phyloP scores from a whole-genome alignment of 37 sponge, comb jelly and placozoan species.

The Eunapius fragilis region DNA sequence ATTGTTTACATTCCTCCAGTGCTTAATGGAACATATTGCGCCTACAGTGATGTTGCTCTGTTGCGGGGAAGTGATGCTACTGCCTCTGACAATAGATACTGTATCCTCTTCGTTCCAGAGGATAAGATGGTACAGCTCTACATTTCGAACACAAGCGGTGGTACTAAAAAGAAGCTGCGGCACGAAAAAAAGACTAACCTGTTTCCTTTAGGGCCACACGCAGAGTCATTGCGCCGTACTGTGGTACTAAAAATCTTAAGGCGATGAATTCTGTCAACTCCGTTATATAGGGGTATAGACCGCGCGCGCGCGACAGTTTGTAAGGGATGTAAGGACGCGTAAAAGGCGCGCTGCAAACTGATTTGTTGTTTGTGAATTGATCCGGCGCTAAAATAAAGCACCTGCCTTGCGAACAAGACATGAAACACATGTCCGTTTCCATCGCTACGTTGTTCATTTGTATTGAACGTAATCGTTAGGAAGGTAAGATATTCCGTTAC shows the following conservation, averaged over 20 bases:
- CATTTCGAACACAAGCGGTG: not conserved
- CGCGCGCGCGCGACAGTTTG: not conserved
- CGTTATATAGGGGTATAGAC: not conserved
- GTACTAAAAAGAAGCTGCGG: not conserved
- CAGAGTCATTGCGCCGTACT: not conserved
- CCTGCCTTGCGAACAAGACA: not conserved
- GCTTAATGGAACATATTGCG: not conserved
- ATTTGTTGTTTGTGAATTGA: not conserved
- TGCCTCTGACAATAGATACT: not conserved
- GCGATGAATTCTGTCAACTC: not conserved
- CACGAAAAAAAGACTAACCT: not conserved
- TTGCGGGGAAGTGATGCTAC: not conserved
- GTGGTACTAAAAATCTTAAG: not conserved
- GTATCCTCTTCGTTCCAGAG: not conserved
- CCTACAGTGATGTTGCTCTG: not conserved
- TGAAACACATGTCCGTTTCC: not conserved
- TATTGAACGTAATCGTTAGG: not conserved
- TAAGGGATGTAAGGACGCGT: not conserved
- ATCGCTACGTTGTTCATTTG: not conserved
- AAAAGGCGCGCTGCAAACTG: not conserved
- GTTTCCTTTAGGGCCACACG: not conserved
- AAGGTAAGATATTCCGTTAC: not conserved
- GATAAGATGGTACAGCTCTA: not conserved
- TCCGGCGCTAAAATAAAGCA: not conserved
- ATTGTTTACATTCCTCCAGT: not conserved